Evolutionary conservation across 2,113 vertebrate genomes (phyloP).

Genomic region (Marcusenius ussheri): DNA sequence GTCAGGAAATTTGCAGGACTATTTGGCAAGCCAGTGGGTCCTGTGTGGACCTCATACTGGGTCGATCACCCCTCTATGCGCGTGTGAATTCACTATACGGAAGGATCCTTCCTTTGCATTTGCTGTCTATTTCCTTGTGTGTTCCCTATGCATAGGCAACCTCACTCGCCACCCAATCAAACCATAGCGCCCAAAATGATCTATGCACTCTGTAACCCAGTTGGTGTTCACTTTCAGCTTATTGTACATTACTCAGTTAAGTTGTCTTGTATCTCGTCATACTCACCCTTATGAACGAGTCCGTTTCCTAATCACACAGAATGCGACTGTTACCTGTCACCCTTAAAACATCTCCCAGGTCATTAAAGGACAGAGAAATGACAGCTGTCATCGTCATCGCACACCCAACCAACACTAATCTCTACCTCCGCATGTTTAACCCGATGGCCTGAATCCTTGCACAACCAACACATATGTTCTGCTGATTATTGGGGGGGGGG

Average conservation of each 20-base stretch:
- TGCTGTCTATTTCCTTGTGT: conserved; percentile 78
- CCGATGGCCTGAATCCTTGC: neutral
- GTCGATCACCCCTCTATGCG: conserved; percentile 53
- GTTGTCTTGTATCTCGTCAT: neutral
- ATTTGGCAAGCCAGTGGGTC: neutral
- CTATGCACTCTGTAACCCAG: conserved; percentile 58
- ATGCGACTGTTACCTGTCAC: conserved; percentile 36
- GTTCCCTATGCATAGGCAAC: conserved; percentile 35
- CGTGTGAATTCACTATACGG: conserved; percentile 52
- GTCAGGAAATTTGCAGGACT: neutral
- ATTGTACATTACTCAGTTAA: neutral
- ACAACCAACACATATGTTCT: neutral
- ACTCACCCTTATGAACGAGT: neutral
- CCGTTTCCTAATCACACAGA: neutral
- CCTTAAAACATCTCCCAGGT: conserved; percentile 15
- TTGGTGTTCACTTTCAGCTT: neutral
- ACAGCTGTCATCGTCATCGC: neutral
- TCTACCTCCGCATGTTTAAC: neutral
- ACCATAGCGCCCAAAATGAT: conserved; percentile 42
- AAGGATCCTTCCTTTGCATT: conserved; percentile 55
- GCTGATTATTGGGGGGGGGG: neutral
- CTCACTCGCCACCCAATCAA: conserved; percentile 29
- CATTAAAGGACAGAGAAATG: neutral
- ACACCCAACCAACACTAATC: neutral
- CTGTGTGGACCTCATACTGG: conserved; percentile 33